Base-by-base conservation (phyloP, 2,113 vertebrate genomes). In the Pelecanus crispus region DNA sequence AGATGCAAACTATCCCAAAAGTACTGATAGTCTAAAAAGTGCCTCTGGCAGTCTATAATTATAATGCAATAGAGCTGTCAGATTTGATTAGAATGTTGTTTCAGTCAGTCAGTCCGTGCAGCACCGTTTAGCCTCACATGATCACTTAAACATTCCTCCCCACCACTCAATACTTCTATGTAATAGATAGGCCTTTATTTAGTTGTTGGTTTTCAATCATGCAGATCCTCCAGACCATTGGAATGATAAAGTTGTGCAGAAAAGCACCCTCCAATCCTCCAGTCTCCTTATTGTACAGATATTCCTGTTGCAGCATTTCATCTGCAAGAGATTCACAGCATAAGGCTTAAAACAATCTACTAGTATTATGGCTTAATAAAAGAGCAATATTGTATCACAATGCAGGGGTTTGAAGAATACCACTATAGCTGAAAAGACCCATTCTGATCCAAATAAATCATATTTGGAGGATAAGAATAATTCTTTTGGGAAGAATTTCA, bases 1-100 rank as follows among this genome's bases (percentile, higher is more conserved):
- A 97, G 92, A 97, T 91, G 95, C 96, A 95, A 97, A 97, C 87
- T 87, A 92, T 90, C 96, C 96, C 97, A 93, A 78, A 88, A 93
- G 94, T 28, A 58, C 94, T 85, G 73, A 55, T 66, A 78, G 95
- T 36, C 91, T 91, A 61, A 95, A 71, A 90, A 95, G 88, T 2
- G 72, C 97, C 95, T 61, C 92, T 84, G 96, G 97, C 96, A 58
- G 53, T 61, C 80, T 82, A 55, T 95, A 96, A 97, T 98, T 80
- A 92, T 9, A 78, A 93, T 92, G 96, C 88, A 80, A 49, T 31
- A 81, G 95, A 80, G 82, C 80, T 96, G 95, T 90, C 96, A 94
- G 90, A 25, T 83, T 89, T 94, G 84, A 95, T 97, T 84, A 93
- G 88, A 81, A 74, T 44, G 81, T 81, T 59, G 29, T 73, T 86